Evolutionary conservation across 2,888 invertebrate genomes (phyloP).

Genomic region (Oegoconia quadripuncta): DNA sequence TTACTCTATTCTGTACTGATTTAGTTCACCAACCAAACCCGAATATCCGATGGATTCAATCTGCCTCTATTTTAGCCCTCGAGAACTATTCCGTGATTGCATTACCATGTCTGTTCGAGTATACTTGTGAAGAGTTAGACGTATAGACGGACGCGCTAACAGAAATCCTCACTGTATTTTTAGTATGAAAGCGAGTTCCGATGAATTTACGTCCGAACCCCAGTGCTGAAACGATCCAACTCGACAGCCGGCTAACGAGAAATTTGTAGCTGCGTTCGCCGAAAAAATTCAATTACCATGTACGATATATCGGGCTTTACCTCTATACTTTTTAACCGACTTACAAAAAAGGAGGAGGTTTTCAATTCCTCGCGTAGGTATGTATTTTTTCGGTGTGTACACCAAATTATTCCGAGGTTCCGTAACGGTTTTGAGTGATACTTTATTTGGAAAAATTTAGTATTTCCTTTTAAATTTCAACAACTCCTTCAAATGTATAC

Average conservation of each 20-base stretch:
- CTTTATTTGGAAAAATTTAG: too few relatives aligned
- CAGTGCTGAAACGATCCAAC: slow-evolving; percentile 35
- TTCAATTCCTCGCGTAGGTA: too few relatives aligned
- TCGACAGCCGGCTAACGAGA: slow-evolving; percentile 43
- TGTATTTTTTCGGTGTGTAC: too few relatives aligned
- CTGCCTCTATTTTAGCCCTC: neutral
- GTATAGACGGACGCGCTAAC: slow-evolving; percentile 10
- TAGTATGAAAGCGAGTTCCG: slow-evolving; percentile 38
- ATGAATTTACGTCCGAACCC: slow-evolving; percentile 40
- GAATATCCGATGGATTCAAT: too few relatives aligned
- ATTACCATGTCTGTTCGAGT: slow-evolving; percentile 22
- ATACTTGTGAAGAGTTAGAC: neutral
- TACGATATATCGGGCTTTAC: neutral
- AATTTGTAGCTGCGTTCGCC: slow-evolving; percentile 12
- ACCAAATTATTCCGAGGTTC: too few relatives aligned
- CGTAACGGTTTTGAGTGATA: too few relatives aligned
- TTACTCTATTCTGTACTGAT: too few relatives aligned
- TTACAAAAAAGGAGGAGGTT: too few relatives aligned
- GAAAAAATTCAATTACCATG: slow-evolving; percentile 5
- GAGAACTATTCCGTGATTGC: slow-evolving; percentile 21
- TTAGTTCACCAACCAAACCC: too few relatives aligned
- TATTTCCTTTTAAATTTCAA: too few relatives aligned
- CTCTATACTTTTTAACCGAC: too few relatives aligned
- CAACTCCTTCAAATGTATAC: too few relatives aligned
- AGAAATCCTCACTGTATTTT: slow-evolving; percentile 33